Conservation (phyloP, 1,140 invertebrate species). For the Cotesia chilonis region DNA sequence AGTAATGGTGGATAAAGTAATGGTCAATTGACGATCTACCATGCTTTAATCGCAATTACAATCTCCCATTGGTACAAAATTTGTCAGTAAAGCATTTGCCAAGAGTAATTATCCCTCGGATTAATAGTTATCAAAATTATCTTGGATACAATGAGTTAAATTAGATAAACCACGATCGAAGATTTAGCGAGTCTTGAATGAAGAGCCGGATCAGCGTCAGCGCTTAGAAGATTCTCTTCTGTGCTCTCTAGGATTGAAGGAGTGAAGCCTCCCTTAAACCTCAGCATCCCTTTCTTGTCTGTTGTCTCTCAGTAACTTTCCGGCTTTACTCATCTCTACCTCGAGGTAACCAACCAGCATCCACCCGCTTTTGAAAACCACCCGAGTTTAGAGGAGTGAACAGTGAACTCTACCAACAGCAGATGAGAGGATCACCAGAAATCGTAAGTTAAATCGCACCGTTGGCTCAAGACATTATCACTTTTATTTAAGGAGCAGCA, state of each 20-base stretch:
- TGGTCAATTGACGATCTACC: no score
- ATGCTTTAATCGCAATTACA: no score
- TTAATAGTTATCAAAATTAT: conserved; percentile 18
- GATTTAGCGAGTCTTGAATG: conserved; percentile 41
- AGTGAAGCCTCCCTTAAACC: conserved; percentile 60
- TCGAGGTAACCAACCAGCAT: neutral
- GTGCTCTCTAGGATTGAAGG: conserved; percentile 36
- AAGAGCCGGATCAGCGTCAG: conserved; percentile 61
- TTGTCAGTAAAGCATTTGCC: neutral
- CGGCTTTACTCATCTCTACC: conserved; percentile 21
- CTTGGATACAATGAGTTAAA: conserved; percentile 52
- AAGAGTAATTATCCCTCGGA: conserved; percentile 16
- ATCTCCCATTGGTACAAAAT: no score
- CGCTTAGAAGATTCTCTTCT: conserved; percentile 55
- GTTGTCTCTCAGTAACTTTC: conserved; percentile 28
- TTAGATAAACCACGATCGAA: conserved; percentile 61
- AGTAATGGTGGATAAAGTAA: no score
- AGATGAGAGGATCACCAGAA: conserved; percentile 47
- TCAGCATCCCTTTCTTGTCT: conserved; percentile 47
- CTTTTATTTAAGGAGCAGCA: conserved; percentile 58
- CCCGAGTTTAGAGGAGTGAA: conserved; percentile 29
- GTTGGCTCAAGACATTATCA: conserved; percentile 64
- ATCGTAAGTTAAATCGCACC: conserved; percentile 64
- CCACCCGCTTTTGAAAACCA: conserved; percentile 8
- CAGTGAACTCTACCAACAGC: neutral